Evolutionary conservation across 2,113 vertebrate genomes (phyloP), one percentile per base, ranked within the genome.

Genomic region (Microtus ochrogaster): DNA sequence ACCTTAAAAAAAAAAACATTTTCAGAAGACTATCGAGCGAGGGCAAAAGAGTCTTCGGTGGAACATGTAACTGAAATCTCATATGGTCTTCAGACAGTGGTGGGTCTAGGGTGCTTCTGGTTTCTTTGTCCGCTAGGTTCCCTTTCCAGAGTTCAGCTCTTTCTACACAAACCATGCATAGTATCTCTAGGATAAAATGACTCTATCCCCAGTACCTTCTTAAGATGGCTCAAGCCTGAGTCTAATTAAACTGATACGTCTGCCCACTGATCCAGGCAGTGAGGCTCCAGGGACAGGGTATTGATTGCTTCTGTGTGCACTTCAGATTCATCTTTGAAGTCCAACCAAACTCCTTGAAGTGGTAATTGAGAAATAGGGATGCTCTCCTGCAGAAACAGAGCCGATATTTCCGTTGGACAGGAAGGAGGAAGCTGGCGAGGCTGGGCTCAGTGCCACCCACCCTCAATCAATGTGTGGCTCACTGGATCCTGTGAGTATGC

Each of bases 361-460:
- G 39, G 33, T 19, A 72, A n/a, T 36, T 4, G 4, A 93, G 81
- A 14, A 68, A 72, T 13, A 7, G 30, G 10, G 30, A 14, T 41
- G 47, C 41, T 7, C 13, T 73, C 66, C 79, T 47, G 19, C 28
- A 82, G 39, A 52, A 63, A 65, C 0, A 24, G 61, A 70, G 65
- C 2, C 8, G 2, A 3, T 84, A n/a, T 41, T 82, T 44, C 7
- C 63, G 66, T 4, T 44, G 36, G 5, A 36, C 21, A 84, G 7
- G 21, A 55, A 33, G 55, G 36, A 39, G 76, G 26, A 47, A 65
- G 0, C 7, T 85, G 17, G 12, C 24, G 36, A 28, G 33, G 30
- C 44, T 72, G 49, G 16, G 2, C 74, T 81, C 16, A 55, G 14
- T 83, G 1, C 0, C 0, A 2, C 0, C 2, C 7, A 21, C 2